These are phyloP conservation scores for Melanchra persicariae DNA, from an alignment of 2,888 invertebrate species.

Conservation along the genomic window DNA sequence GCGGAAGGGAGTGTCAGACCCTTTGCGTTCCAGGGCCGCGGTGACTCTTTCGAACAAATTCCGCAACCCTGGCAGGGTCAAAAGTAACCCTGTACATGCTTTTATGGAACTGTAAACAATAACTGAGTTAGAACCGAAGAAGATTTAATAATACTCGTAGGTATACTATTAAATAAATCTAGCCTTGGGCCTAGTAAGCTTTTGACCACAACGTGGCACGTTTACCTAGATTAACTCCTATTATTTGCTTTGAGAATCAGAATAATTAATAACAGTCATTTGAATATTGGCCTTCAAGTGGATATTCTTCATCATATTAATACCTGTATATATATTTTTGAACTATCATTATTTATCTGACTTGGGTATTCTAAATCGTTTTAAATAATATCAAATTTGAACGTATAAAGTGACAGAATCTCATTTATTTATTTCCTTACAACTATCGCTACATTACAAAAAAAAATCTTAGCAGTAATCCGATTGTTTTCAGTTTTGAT, in stretches of 20 bases:
- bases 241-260: background rate
- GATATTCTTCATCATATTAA: constrained; percentile 10
- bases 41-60: too few relatives aligned
- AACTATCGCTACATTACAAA: too few relatives aligned
- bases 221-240: constrained; percentile 18
- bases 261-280: constrained; percentile 13
- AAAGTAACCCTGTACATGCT: too few relatives aligned
- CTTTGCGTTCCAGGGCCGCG: too few relatives aligned
- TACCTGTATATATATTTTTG: too few relatives aligned
- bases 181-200: constrained; percentile 25
- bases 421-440: too few relatives aligned
- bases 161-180: constrained; percentile 10
- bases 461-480: too few relatives aligned
- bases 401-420: too few relatives aligned
- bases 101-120: background rate
- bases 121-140: background rate
- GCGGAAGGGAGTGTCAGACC: too few relatives aligned
- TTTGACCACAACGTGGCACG: constrained; percentile 18
- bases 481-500: too few relatives aligned
- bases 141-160: constrained; percentile 8
- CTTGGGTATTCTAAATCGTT: background rate
- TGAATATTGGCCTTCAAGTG: constrained; percentile 12
- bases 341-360: background rate
- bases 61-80: too few relatives aligned
- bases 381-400: too few relatives aligned